Evolutionary conservation across 2,113 vertebrate species (phyloP).

Genomic region (Bufo bufo): DNA sequence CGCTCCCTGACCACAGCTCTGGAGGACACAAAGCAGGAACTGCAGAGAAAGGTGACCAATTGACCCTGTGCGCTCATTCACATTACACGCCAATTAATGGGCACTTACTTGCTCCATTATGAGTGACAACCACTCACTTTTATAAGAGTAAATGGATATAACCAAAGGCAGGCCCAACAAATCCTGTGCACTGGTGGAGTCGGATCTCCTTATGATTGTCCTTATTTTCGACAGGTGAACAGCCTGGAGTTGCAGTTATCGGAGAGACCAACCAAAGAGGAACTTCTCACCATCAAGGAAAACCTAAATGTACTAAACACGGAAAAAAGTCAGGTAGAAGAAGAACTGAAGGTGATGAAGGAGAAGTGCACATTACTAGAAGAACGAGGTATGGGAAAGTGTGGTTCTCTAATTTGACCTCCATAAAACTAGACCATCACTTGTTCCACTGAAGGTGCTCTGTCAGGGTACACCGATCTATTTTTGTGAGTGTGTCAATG

Average conservation of each 20-base stretch:
- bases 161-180: background rate
- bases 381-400: slow-evolving; percentile 67
- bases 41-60: slow-evolving; percentile 67
- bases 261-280: slow-evolving; percentile 53
- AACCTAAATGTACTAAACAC: slow-evolving; percentile 64
- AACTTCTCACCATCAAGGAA: slow-evolving; percentile 66
- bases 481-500: too few relatives aligned
- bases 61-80: background rate
- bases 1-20: slow-evolving; percentile 64
- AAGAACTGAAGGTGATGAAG: slow-evolving; percentile 63
- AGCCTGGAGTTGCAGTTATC: slow-evolving; percentile 60
- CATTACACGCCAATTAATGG: background rate
- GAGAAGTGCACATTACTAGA: slow-evolving; percentile 60
- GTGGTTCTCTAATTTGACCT: background rate
- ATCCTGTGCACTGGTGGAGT: too few relatives aligned
- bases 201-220: background rate
- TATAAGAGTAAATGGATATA: too few relatives aligned
- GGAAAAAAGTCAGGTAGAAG: slow-evolving; percentile 61
- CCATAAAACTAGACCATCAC: too few relatives aligned
- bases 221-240: slow-evolving; percentile 59
- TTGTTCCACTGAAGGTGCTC: too few relatives aligned
- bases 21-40: slow-evolving; percentile 66
- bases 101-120: too few relatives aligned
- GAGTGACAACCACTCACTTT: too few relatives aligned
- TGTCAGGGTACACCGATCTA: too few relatives aligned